Evolutionary conservation across 1,140 invertebrate genomes (phyloP), one percentile per base, ranked within the genome.

Genomic region (Chymomyza costata): DNA sequence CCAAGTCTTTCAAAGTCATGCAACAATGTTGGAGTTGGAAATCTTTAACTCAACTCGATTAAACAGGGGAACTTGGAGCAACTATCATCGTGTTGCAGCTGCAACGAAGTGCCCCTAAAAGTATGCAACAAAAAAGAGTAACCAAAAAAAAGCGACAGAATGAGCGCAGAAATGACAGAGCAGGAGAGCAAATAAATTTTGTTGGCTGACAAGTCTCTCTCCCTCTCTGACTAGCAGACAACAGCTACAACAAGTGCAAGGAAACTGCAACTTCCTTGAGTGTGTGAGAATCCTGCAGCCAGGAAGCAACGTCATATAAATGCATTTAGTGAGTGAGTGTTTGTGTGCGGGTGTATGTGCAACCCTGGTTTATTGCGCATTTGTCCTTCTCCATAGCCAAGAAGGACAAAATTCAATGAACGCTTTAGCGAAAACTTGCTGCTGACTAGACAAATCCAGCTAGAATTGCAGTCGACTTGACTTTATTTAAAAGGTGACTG

Each of bases 371-470:
- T 81, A 82, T 82, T 76, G 78, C 69, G 64, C 64, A 82, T 82
- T 82, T 73, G 78, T 82, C 78, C 78, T 82, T 81, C 81, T 63
- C 45, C 63, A 63, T 19, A 37, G 30, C 44, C 34, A 40, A 53
- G 58, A 78, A 82, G 78, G 78, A 82, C 78, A 73, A 65, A 67
- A 82, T 76, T 61, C 66, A 76, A 82, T 82, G 59, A 63, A 65
- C 63, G 51, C 38, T 45, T 3, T 2, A 32, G 10, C 14, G 8
- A 3, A 45, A 16, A 1, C 11, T 32, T 39, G 18, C 37, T 28
- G 21, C 39, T 41, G 21, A 41, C 39, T 41, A 25, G 21, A 41
- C 18, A 41, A 2, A 56, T 32, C 46, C 46, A 48, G 35, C 15
- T 37, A 17, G 32, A 18, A 18, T 38, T n/a, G 46, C 40, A 39